Evolutionary conservation across 2,797 vertebrate genomes (phyloP).

Genomic region (Esox masquinongy): DNA sequence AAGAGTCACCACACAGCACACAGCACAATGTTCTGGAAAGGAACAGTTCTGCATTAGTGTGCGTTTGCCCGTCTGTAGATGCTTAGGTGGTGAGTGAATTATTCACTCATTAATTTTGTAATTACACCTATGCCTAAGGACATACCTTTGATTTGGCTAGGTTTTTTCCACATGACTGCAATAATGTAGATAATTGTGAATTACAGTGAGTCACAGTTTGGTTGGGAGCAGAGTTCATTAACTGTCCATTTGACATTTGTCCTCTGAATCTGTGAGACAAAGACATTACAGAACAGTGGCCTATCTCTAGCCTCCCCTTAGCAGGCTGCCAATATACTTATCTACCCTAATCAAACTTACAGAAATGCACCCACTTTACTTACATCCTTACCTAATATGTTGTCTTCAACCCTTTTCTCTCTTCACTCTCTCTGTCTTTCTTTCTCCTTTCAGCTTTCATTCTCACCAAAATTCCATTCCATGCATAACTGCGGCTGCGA

Average conservation of each 20-base stretch:
- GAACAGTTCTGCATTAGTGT: neutral
- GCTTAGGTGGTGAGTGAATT: conserved; percentile 11
- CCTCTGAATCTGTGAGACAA: neutral
- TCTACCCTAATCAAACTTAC: neutral
- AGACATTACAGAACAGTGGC: neutral
- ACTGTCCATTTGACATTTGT: conserved; percentile 7
- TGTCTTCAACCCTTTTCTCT: neutral
- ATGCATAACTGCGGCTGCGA: neutral
- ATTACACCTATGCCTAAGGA: conserved; percentile 20
- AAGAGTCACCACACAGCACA: conserved; percentile 13
- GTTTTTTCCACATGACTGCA: neutral
- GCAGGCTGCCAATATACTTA: neutral
- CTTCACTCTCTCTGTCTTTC: neutral
- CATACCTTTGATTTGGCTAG: neutral
- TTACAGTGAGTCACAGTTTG: neutral
- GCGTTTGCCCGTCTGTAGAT: conserved; percentile 3
- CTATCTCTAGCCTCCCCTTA: neutral
- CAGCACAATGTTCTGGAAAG: conserved; percentile 14
- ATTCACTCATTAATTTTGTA: conserved; percentile 18
- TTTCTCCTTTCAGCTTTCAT: neutral
- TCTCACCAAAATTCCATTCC: neutral
- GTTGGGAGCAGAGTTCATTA: neutral
- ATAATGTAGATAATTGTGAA: neutral
- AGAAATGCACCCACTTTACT: neutral
- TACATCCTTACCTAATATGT: neutral